A percentile compares a stretch with the other conserved stretches of the same genome.
Evolutionary conservation across 2,797 vertebrate genomes (phyloP).

Genomic region (Rhynchonycteris naso): DNA sequence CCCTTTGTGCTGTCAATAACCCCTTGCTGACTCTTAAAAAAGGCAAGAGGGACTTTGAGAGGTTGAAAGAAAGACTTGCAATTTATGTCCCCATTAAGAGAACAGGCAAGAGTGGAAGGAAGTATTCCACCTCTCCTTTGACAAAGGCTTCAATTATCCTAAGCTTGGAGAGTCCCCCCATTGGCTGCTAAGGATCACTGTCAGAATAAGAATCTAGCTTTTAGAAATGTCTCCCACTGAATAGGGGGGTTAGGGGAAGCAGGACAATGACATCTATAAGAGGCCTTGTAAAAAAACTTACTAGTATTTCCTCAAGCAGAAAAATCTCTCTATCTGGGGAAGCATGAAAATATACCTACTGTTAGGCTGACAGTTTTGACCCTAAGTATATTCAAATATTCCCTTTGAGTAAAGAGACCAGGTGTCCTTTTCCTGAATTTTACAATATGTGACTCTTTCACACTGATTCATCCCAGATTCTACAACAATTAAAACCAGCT

Average conservation of each 20-base stretch:
- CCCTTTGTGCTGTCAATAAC: not conserved
- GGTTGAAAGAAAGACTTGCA: not conserved
- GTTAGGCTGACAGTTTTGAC: slow-evolving; percentile 24
- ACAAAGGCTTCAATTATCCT: not conserved
- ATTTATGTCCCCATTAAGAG: not conserved
- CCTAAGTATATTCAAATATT: not conserved
- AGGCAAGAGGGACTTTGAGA: not conserved
- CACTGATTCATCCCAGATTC: not conserved
- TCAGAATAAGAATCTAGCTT: not conserved
- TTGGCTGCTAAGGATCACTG: not conserved
- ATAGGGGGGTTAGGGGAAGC: not conserved
- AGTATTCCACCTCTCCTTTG: not conserved
- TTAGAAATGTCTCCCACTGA: not conserved
- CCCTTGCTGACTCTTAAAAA: not conserved
- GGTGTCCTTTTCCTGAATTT: slow-evolving; percentile 12
- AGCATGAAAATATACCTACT: not conserved
- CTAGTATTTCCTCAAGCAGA: slow-evolving; percentile 20
- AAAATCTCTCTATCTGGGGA: not conserved
- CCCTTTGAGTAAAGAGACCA: not conserved
- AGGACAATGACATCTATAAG: not conserved
- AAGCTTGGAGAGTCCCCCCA: not conserved
- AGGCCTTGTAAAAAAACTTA: not conserved
- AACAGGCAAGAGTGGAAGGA: not conserved
- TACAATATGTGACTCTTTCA: not conserved
- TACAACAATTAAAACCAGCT: not conserved